Evolutionary conservation across 2,113 vertebrate species (phyloP).

Genomic region (Podiceps cristatus): DNA sequence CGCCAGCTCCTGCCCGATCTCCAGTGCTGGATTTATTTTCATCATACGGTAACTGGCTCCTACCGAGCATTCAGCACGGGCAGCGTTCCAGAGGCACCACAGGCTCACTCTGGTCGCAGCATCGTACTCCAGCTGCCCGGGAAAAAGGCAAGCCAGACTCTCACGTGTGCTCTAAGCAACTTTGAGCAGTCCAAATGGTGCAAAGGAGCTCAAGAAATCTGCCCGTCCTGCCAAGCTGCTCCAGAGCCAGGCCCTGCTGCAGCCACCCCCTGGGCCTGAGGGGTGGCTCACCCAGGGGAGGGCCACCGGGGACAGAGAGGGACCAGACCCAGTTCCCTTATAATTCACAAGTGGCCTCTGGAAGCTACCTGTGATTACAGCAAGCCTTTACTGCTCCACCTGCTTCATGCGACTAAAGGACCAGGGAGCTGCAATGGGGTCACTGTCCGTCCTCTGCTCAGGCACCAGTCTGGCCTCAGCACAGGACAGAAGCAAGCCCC

Average conservation of each 20-base stretch:
- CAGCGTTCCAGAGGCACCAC: neutral
- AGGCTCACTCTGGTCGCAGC: neutral
- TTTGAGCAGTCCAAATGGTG: neutral
- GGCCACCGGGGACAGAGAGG: neutral
- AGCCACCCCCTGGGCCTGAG: neutral
- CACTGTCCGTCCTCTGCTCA: neutral
- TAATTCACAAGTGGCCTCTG: neutral
- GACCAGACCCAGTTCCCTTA: neutral
- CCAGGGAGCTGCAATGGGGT: neutral
- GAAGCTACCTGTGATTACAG: neutral
- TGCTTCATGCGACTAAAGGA: neutral
- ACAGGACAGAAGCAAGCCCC: neutral
- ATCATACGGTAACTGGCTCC: neutral
- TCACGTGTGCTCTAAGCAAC: neutral
- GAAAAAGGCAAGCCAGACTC: neutral
- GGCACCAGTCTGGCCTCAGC: neutral
- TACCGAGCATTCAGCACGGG: neutral
- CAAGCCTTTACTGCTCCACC: neutral
- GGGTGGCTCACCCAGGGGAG: neutral
- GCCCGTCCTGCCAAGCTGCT: neutral
- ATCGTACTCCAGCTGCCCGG: neutral
- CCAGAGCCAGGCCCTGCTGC: neutral
- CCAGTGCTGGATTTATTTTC: conserved; percentile 26
- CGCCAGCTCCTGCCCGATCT: conserved; percentile 15
- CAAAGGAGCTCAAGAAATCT: neutral